These are phyloP conservation scores for Oligia latruncula DNA, from an alignment of 2,888 invertebrate species.

Conservation along the genomic window DNA sequence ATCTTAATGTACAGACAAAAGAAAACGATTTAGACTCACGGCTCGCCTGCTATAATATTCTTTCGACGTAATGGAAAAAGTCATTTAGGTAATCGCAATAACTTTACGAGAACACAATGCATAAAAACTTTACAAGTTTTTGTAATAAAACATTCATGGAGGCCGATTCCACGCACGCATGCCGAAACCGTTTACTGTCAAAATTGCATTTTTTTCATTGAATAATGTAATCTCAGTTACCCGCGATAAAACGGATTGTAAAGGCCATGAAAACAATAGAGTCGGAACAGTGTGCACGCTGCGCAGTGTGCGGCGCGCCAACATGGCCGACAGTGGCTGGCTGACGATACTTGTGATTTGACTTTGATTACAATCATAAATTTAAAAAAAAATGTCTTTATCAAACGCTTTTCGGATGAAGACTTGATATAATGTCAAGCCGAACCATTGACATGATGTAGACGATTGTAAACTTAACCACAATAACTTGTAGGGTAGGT, in stretches of 20 bases:
- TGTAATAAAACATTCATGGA: slow-evolving; percentile 51
- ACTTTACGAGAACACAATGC: slow-evolving; percentile 38
- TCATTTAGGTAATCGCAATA: slow-evolving; percentile 51
- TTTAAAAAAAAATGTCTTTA: background rate
- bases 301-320: background rate
- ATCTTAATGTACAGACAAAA: slow-evolving; percentile 70
- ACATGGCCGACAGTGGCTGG: slow-evolving; percentile 6
- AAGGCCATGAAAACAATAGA: slow-evolving; percentile 48
- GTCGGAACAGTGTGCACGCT: slow-evolving; percentile 3
- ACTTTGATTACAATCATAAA: slow-evolving; percentile 21
- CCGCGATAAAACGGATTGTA: slow-evolving; percentile 43
- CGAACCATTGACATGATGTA: slow-evolving; percentile 4
- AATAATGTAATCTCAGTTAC: slow-evolving; percentile 53
- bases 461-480: background rate
- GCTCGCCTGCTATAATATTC: slow-evolving; percentile 56
- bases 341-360: slow-evolving; percentile 13
- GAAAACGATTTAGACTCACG: slow-evolving; percentile 53
- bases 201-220: slow-evolving; percentile 56
- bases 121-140: slow-evolving; percentile 39
- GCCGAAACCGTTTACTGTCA: slow-evolving; percentile 45
- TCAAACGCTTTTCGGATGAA: background rate
- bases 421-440: background rate
- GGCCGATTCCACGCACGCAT: slow-evolving; percentile 31
- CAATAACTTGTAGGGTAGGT: background rate
- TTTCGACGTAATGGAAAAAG: slow-evolving; percentile 46